Base-by-base conservation (phyloP, 2,888 invertebrate species). In the Sinopyrophorus schimmeli region DNA sequence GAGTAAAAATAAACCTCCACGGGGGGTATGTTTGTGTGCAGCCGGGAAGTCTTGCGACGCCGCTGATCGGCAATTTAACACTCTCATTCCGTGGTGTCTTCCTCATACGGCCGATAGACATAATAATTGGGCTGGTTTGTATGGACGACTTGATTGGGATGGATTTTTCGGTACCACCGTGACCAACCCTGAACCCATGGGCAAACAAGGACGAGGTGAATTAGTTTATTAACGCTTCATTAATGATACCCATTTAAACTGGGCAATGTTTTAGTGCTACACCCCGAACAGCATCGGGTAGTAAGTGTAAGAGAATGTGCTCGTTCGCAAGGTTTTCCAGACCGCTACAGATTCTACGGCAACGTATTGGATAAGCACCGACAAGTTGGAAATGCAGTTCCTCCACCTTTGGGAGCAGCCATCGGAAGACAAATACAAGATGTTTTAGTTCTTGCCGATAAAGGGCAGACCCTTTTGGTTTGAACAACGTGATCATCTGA, bases 261-360 rank as follows among this genome's bases (percentile, higher is more conserved):
- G n/a, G n/a, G n/a, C n/a, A n/a, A n/a, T n/a, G n/a, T n/a, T 65
- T 52, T 53, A 71, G 89, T 92, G 37, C 74, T 92, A 55, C 92
- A 92, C 73, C 91, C 92, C 2, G 82, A 81, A 62, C 87, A 89
- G 70, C 76, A 83, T 62, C 78, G 92, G 47, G 86, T 92, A 0
- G 89, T 92, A n/a, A 89, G 89, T 51, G 89, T 92, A 6, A 74
- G 91, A 6, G 92, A 92, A 71, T 91, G 90, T 71, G 92, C 92
- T 6, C 78, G 92, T 50, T 89, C 89, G 12, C 92, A 92, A 73
- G 92, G 89, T 50, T 92, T 92, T 74, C 86, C 79, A 40, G 88
- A 92, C 73, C 75, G 78, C 0, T 90, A 87, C 69, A 71, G 82
- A 48, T 89, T 92, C 72, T 84, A 81, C 57, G 92, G 91, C 23